Percentiles rank a stretch among this genome's conserved stretches.
Evolutionary conservation across 2,888 invertebrate species (phyloP).

Genomic region (Acheta domesticus): DNA sequence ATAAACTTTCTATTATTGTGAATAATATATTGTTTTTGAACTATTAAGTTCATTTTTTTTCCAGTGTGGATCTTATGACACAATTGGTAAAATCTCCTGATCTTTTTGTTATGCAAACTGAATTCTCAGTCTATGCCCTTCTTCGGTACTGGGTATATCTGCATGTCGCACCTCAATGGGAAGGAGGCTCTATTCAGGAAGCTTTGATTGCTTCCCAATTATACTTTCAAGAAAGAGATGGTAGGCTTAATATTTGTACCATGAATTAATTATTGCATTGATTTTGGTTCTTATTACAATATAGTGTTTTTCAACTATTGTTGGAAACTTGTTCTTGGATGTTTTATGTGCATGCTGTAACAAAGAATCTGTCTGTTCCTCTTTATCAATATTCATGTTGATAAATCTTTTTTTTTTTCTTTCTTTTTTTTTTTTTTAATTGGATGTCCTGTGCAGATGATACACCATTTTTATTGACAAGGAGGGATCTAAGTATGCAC

Average conservation of each 20-base stretch:
- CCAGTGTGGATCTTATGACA: conserved; percentile 61
- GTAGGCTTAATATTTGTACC: conserved; percentile 39
- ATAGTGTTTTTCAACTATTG: neutral
- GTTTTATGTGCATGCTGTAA: too few species aligned
- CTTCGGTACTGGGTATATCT: conserved; percentile 67
- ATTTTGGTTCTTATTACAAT: neutral
- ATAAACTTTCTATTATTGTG: neutral
- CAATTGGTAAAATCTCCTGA: conserved; percentile 61
- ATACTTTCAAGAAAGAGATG: conserved; percentile 50
- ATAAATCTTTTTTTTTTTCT: too few species aligned
- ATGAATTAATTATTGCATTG: neutral
- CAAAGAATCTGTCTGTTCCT: too few species aligned
- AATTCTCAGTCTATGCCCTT: conserved; percentile 70
- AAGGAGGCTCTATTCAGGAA: neutral
- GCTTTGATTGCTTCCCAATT: conserved; percentile 39
- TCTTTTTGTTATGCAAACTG: conserved; percentile 72
- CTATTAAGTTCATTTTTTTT: conserved; percentile 24
- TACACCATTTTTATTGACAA: conserved; percentile 57
- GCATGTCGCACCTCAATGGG: conserved; percentile 47
- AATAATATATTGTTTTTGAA: neutral
- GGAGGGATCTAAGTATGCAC: conserved; percentile 58
- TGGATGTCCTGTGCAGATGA: conserved; percentile 34
- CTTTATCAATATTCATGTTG: too few species aligned
- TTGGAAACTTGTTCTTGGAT: too few species aligned
- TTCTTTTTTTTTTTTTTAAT: too few species aligned